These are phyloP conservation scores for Myotis lucifugus DNA, from an alignment of 2,113 vertebrate genomes.

Conservation along the genomic window DNA sequence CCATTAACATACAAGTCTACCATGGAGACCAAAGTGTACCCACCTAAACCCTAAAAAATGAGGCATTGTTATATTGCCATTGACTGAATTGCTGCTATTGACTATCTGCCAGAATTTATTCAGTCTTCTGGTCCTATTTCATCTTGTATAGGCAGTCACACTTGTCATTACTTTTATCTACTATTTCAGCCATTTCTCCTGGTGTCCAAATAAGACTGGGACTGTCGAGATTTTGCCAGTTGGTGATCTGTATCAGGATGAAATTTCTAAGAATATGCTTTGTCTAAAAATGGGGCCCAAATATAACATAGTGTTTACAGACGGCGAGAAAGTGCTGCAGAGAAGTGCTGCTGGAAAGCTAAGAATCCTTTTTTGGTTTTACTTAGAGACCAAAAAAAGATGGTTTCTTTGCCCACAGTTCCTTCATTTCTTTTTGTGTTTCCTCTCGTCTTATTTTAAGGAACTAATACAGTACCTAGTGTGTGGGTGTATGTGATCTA, in stretches of 20 bases:
- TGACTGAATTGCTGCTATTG: neutral
- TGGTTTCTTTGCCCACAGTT: slow-evolving; percentile 34
- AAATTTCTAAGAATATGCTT: slow-evolving; percentile 22
- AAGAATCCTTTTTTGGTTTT: neutral
- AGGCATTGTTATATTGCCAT: neutral
- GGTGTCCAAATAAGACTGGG: neutral
- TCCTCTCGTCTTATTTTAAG: slow-evolving; percentile 48
- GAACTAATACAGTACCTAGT: neutral
- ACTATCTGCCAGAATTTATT: neutral
- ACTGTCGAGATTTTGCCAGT: neutral
- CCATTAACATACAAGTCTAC: neutral
- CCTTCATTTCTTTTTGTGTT: slow-evolving; percentile 54
- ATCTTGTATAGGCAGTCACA: neutral
- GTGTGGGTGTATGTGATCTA: neutral
- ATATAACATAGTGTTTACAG: neutral
- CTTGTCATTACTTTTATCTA: neutral
- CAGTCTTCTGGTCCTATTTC: neutral
- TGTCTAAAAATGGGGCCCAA: slow-evolving; percentile 14
- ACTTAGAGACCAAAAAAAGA: neutral
- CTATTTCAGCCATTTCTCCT: neutral
- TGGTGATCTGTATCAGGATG: slow-evolving; percentile 9
- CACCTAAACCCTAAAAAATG: neutral
- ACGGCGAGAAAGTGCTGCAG: neutral
- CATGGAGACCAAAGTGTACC: neutral
- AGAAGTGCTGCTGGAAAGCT: slow-evolving; percentile 36